These are phyloP conservation scores for Octopus sinensis DNA, from an alignment of 1,140 invertebrate genomes.

Conservation along the genomic window DNA sequence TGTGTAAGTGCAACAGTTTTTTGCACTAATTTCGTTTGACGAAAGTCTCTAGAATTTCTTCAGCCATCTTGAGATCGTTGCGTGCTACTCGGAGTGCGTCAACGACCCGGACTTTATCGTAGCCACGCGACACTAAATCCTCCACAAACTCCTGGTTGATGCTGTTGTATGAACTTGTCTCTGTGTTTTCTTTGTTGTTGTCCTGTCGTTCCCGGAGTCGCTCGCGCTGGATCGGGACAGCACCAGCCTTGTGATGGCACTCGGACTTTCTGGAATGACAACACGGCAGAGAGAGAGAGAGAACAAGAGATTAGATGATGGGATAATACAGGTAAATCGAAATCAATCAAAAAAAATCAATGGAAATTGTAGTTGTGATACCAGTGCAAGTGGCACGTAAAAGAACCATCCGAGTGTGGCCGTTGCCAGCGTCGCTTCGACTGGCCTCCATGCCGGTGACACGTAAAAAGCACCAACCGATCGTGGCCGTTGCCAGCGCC, in stretches of 20 bases:
- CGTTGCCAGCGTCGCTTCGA: no score
- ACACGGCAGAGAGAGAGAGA: background rate
- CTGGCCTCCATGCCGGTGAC: no score
- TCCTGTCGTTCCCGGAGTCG: slow-evolving; percentile 47
- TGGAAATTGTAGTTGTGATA: no score
- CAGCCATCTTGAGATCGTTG: slow-evolving; percentile 91
- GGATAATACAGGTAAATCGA: no score
- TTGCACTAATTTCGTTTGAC: slow-evolving; percentile 52
- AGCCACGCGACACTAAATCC: slow-evolving; percentile 80
- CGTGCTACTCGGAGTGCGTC: slow-evolving; percentile 84
- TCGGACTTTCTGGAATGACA: slow-evolving; percentile 14
- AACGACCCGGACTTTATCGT: slow-evolving; percentile 83
- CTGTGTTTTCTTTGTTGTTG: slow-evolving; percentile 52
- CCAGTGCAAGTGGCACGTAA: no score
- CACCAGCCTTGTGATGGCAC: slow-evolving; percentile 23
- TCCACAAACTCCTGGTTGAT: slow-evolving; percentile 88
- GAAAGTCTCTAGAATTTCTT: slow-evolving; percentile 91
- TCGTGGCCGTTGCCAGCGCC: no score
- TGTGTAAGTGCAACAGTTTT: background rate
- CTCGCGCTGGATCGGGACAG: slow-evolving; percentile 33
- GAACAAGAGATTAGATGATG: no score
- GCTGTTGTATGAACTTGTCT: slow-evolving; percentile 71
- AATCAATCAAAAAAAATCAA: no score
- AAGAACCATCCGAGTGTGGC: no score
- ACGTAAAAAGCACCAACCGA: no score